A percentile compares a stretch with the other conserved stretches of the same genome.
Evolutionary conservation across 2,113 vertebrate genomes (phyloP).

Genomic region (Myrmecophaga tridactyla): DNA sequence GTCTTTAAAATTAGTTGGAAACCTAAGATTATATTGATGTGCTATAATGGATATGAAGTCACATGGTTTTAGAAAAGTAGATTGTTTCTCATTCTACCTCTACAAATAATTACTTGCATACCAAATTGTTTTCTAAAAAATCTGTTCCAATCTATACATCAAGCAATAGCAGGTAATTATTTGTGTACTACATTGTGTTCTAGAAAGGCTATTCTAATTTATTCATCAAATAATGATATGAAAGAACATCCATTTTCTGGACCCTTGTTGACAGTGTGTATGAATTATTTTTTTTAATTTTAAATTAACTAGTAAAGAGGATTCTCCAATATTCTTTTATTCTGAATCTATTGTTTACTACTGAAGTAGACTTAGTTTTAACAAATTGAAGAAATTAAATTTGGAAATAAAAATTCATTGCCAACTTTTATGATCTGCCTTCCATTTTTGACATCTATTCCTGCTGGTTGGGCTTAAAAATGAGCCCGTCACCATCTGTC

Average conservation of each 20-base stretch:
- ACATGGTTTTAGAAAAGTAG: neutral
- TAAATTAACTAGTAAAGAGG: neutral
- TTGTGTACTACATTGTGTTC: slow-evolving; percentile 1
- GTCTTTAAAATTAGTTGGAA: slow-evolving; percentile 32
- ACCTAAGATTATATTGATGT: slow-evolving; percentile 33
- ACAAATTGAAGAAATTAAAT: neutral
- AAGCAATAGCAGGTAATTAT: neutral
- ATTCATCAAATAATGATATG: neutral
- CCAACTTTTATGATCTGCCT: slow-evolving; percentile 25
- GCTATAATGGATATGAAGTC: neutral
- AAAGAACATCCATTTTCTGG: neutral
- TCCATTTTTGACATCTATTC: slow-evolving; percentile 28
- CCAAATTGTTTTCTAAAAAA: slow-evolving; percentile 1
- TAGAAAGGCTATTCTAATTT: neutral
- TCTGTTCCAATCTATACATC: neutral
- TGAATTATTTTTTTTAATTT: neutral
- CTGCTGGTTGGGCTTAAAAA: slow-evolving; percentile 43
- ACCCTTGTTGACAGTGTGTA: neutral
- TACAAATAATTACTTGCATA: neutral
- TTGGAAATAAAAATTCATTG: slow-evolving; percentile 36
- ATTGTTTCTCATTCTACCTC: slow-evolving; percentile 22
- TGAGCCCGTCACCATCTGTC: slow-evolving; percentile 60
- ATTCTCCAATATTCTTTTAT: neutral
- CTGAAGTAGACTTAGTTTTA: neutral
- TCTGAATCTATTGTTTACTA: neutral